phyloP scores from a whole-genome alignment of 2,113 vertebrate species.

The Egretta garzetta region DNA sequence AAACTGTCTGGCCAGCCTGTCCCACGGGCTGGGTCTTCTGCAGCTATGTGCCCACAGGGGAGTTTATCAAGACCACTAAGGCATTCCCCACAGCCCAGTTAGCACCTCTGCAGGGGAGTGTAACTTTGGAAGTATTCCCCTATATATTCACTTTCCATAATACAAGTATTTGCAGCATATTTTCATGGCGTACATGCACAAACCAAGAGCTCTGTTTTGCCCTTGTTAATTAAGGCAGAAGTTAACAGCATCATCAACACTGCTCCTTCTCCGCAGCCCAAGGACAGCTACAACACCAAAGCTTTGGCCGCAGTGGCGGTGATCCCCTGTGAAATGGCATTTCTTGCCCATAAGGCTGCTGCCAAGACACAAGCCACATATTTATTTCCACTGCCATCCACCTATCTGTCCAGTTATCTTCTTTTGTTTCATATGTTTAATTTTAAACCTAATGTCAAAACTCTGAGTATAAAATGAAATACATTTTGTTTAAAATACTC shows the following conservation, averaged over 20 bases:
- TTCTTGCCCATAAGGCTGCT: neutral
- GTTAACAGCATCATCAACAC: neutral
- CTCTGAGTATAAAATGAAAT: conserved; percentile 72
- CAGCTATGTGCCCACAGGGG: neutral
- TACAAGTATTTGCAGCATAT: rapidly evolving
- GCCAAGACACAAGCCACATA: neutral
- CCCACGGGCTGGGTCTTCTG: neutral
- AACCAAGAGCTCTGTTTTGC: neutral
- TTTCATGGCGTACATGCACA: neutral
- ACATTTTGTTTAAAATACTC: conserved; percentile 79
- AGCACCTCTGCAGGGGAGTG: neutral
- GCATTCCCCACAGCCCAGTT: neutral
- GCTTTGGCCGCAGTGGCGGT: neutral
- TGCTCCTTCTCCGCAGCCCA: neutral
- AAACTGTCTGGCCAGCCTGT: neutral
- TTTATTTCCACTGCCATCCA: neutral
- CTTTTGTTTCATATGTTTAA: conserved; percentile 65
- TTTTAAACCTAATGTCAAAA: conserved; percentile 67
- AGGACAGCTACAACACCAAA: neutral
- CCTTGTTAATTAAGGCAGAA: neutral
- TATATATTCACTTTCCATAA: rapidly evolving
- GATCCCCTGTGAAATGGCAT: neutral
- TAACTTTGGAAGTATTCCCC: neutral
- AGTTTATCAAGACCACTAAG: neutral
- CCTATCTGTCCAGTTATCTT: conserved; percentile 50